A percentile compares a stretch with the other conserved stretches of the same genome.
These are phyloP conservation scores for Jaculus jaculus DNA, from an alignment of 2,113 vertebrate species.

Conservation along the genomic window DNA sequence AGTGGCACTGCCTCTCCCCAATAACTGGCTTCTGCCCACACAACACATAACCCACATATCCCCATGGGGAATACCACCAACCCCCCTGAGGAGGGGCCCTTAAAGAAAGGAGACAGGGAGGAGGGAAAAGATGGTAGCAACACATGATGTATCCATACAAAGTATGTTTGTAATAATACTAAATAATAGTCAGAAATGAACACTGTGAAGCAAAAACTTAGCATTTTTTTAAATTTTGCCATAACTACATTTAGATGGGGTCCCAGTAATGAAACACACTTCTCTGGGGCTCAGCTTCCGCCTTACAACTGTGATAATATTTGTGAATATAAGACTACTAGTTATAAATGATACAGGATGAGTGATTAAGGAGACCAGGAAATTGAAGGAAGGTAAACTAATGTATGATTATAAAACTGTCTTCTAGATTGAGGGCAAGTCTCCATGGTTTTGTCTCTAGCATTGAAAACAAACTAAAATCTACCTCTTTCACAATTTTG, in stretches of 20 bases:
- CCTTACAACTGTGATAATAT: background rate
- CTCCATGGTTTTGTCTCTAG: background rate
- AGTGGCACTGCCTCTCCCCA: too few species aligned
- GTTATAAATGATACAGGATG: background rate
- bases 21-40: too few species aligned
- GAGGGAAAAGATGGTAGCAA: too few species aligned
- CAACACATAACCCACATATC: too few species aligned
- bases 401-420: background rate
- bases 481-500: background rate
- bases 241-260: background rate
- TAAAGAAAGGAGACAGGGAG: too few species aligned
- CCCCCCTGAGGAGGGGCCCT: too few species aligned
- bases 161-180: too few species aligned
- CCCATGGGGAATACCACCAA: too few species aligned
- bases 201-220: background rate
- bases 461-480: background rate
- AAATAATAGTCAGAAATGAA: background rate
- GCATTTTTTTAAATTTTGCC: too few species aligned
- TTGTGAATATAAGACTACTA: background rate
- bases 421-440: background rate
- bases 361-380: background rate
- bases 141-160: too few species aligned
- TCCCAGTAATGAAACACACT: background rate
- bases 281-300: background rate
- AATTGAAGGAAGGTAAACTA: background rate